These are phyloP conservation scores for Atlantisia rogersi DNA, from an alignment of 2,113 vertebrate species.

Conservation along the genomic window DNA sequence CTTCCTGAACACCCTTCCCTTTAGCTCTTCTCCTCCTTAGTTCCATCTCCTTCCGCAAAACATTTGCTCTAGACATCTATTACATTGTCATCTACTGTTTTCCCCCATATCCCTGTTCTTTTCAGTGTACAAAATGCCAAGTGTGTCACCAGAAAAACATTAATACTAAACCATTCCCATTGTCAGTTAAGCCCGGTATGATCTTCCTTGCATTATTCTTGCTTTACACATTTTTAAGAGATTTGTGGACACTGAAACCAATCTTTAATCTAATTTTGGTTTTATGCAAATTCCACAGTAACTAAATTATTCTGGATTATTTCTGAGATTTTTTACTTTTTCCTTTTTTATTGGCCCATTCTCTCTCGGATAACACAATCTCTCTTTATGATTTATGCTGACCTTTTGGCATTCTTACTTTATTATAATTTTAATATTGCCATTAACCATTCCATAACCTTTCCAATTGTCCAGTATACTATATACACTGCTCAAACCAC, in stretches of 20 bases:
- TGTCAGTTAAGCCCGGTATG: not conserved
- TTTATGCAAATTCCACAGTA: not conserved
- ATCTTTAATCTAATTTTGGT: not conserved
- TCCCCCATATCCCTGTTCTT: not conserved
- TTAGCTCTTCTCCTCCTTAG: not conserved
- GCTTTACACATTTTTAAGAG: not conserved
- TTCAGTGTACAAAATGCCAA: not conserved
- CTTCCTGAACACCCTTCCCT: not conserved
- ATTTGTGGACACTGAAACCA: not conserved
- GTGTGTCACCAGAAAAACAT: not conserved
- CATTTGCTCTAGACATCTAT: not conserved
- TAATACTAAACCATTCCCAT: not conserved
- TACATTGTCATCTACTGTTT: not conserved
- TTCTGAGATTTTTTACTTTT: not conserved
- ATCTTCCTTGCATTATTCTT: not conserved
- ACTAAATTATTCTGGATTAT: not conserved
- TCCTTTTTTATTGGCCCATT: not conserved
- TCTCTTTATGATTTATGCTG: not conserved
- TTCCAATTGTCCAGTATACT: not conserved
- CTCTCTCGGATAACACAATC: not conserved
- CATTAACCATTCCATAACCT: slow-evolving; percentile 56
- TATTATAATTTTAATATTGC: slow-evolving; percentile 20
- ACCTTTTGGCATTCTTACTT: not conserved
- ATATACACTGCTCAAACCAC: not conserved
- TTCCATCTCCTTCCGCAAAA: not conserved